These are phyloP conservation scores for Ifrita kowaldi DNA, from an alignment of 2,113 vertebrate genomes.

Conservation along the genomic window DNA sequence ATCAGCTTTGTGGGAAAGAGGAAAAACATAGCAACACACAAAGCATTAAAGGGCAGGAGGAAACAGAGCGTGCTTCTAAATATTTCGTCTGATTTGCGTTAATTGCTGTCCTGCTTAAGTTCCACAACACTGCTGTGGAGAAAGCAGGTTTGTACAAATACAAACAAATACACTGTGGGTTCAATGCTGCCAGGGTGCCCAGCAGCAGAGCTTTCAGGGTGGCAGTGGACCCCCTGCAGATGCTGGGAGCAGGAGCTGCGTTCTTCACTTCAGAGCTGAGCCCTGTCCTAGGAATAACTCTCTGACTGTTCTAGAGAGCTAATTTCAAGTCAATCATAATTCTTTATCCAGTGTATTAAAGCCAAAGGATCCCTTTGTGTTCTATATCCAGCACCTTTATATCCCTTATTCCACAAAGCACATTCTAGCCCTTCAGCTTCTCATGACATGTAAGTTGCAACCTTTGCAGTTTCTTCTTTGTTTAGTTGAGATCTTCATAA, in stretches of 20 bases:
- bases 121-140: not conserved
- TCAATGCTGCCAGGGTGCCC: not conserved
- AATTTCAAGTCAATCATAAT: not conserved
- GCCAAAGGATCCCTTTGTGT: not conserved
- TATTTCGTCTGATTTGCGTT: not conserved
- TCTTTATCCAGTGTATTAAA: not conserved
- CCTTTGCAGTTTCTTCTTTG: not conserved
- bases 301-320: not conserved
- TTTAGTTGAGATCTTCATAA: not conserved
- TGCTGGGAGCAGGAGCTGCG: not conserved
- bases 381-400: not conserved
- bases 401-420: not conserved
- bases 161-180: not conserved
- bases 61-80: not conserved
- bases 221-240: fast-evolving
- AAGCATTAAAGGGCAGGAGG: not conserved
- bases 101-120: not conserved
- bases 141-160: not conserved
- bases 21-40: not conserved
- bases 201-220: not conserved
- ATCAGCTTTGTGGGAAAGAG: not conserved
- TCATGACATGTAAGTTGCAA: not conserved
- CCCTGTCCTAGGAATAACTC: not conserved
- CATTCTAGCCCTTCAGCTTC: not conserved
- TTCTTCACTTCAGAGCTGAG: not conserved